Evolutionary conservation across 2,797 vertebrate species (phyloP), one percentile per base, ranked within the genome.

Genomic region (Mergus octosetaceus): DNA sequence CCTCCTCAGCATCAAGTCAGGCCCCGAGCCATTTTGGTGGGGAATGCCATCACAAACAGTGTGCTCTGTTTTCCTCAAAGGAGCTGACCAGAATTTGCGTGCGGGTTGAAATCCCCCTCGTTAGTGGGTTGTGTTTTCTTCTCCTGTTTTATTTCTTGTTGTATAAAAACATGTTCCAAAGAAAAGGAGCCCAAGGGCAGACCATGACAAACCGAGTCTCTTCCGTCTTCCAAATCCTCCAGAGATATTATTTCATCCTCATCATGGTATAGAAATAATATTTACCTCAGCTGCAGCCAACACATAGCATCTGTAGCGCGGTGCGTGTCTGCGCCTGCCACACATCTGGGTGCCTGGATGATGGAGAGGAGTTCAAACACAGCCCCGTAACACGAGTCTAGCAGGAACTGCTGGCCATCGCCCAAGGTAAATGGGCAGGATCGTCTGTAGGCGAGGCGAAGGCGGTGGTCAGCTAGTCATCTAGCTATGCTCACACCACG

Each of bases 251-350:
- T 62, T 91, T 92, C 94, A 70, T 77, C 72, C 22, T 71, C 4
- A 2, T 60, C 41, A 28, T 49, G 62, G 76, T 56, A 65, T 0
- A 85, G 90, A 60, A 97, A 97, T 25, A 85, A 89, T 79, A 83
- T 96, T 95, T 93, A 80, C 43, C 83, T 94, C 97, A 95, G 89
- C 92, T 96, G 92, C 87, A 95, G n/a, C 79, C 78, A 93, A 87
- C 43, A 79, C 89, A 76, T 34, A 77, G 39, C 77, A 57, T 39
- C 47, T 66, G 54, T 19, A 69, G 41, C 7, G 1, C 7, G 25
- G 64, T 34, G 72, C 2, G 3, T 28, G 34, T 19, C 15, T 24
- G 20, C 17, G 47, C 54, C 12, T 64, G 72, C 51, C 85, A 38
- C 70, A 41, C 80, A 89, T 84, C 57, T 85, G 89, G 80, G 78